Conservation (phyloP, 2,797 vertebrate genomes). For the Melanotaenia boesemani region DNA sequence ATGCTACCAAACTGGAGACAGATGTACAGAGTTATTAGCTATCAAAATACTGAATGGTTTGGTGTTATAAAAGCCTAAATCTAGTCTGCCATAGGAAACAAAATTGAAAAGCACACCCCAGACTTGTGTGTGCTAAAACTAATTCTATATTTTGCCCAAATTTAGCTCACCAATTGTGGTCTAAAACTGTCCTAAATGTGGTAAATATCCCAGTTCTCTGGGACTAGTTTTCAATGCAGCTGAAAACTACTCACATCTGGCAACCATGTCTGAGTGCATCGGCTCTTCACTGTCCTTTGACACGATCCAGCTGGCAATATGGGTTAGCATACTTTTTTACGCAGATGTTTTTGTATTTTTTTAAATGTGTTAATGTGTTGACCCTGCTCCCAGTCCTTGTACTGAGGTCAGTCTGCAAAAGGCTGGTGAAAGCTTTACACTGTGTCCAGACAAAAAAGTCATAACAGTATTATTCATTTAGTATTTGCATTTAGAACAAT, state of each 20-base stretch:
- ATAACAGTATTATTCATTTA: background rate
- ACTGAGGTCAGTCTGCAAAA: background rate
- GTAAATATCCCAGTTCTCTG: too few species aligned
- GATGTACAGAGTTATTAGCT: background rate
- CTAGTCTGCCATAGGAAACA: background rate
- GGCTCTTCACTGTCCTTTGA: background rate
- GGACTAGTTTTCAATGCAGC: too few species aligned
- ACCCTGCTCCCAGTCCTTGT: background rate
- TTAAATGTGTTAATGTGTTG: background rate
- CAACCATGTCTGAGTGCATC: too few species aligned
- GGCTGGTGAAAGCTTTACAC: background rate
- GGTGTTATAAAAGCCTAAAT: background rate
- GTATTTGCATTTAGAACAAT: too few species aligned
- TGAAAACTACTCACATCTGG: too few species aligned
- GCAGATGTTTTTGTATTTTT: background rate
- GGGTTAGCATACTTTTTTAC: background rate
- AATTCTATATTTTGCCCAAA: background rate
- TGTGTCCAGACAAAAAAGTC: background rate
- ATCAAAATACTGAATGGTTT: background rate
- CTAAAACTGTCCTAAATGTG: too few species aligned
- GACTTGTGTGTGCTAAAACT: background rate
- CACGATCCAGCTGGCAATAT: background rate
- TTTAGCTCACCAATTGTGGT: background rate
- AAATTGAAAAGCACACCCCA: too few species aligned
- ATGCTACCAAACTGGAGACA: background rate